These are phyloP conservation scores for Arrhopalites spinosus DNA, from an alignment of 2,888 invertebrate genomes.

Conservation along the genomic window DNA sequence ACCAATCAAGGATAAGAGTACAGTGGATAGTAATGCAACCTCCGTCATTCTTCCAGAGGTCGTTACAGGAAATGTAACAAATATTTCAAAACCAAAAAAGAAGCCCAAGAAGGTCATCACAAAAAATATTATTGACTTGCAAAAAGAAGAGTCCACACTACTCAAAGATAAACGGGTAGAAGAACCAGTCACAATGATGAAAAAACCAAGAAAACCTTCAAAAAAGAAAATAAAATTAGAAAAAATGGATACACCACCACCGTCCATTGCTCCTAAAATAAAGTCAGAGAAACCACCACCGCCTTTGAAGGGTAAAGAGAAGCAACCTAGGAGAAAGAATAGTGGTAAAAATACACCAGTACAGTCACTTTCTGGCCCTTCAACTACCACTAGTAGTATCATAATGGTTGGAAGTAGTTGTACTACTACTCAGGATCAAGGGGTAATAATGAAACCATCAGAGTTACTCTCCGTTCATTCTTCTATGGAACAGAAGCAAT, in stretches of 20 bases:
- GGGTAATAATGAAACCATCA: neutral
- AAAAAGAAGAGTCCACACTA: conserved; percentile 11
- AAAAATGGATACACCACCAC: neutral
- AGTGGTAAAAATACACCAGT: neutral
- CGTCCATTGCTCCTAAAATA: neutral
- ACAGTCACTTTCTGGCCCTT: neutral
- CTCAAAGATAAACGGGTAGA: neutral
- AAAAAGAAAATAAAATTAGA: conserved; percentile 28
- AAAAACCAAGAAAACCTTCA: conserved; percentile 28
- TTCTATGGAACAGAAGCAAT: neutral
- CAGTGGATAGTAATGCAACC: neutral
- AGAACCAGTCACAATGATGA: neutral
- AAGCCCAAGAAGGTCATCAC: conserved; percentile 36
- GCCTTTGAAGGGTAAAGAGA: neutral
- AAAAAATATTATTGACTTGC: conserved; percentile 37
- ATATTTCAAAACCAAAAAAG: conserved; percentile 33
- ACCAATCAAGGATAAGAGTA: neutral
- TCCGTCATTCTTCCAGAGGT: neutral
- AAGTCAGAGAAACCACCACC: neutral
- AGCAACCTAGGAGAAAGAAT: neutral
- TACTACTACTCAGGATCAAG: neutral
- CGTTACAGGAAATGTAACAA: neutral
- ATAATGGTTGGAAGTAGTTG: neutral
- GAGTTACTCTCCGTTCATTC: neutral
- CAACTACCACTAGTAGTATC: neutral